These are phyloP conservation scores for Nettapus auritus DNA, from an alignment of 2,113 vertebrate species.

Conservation along the genomic window DNA sequence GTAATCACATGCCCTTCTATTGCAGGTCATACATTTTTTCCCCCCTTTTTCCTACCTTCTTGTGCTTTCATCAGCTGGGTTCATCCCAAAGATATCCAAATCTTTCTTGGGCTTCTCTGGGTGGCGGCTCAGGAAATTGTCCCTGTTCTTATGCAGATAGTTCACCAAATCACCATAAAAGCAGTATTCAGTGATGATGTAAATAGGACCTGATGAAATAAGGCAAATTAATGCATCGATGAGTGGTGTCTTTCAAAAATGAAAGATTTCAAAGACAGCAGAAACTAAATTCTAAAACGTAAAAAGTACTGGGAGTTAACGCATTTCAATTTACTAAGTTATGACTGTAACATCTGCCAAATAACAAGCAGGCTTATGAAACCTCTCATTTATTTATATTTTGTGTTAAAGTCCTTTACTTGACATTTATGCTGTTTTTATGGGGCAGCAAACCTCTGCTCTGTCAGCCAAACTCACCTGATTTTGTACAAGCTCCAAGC, in stretches of 20 bases:
- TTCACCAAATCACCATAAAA: slow-evolving; percentile 98
- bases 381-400: background rate
- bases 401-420: background rate
- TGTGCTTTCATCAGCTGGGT: slow-evolving; percentile 92
- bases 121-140: slow-evolving; percentile 88
- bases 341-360: background rate
- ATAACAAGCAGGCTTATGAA: background rate
- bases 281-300: background rate
- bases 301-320: background rate
- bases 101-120: slow-evolving; percentile 95
- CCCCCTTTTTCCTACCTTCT: slow-evolving; percentile 81
- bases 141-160: slow-evolving; percentile 97
- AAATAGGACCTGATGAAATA: slow-evolving; percentile 89
- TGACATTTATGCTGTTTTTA: background rate
- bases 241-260: background rate
- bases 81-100: slow-evolving; percentile 96
- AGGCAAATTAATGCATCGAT: background rate
- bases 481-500: slow-evolving; percentile 96
- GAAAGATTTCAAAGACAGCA: background rate
- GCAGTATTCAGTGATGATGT: slow-evolving; percentile 99
- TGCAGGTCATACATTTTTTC: rapidly evolving
- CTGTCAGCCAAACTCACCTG: slow-evolving; percentile 80
- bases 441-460: background rate
- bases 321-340: background rate
- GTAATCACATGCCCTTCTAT: background rate